These are phyloP conservation scores for Andricus quercusramuli DNA, from an alignment of 2,888 invertebrate genomes.

Conservation along the genomic window DNA sequence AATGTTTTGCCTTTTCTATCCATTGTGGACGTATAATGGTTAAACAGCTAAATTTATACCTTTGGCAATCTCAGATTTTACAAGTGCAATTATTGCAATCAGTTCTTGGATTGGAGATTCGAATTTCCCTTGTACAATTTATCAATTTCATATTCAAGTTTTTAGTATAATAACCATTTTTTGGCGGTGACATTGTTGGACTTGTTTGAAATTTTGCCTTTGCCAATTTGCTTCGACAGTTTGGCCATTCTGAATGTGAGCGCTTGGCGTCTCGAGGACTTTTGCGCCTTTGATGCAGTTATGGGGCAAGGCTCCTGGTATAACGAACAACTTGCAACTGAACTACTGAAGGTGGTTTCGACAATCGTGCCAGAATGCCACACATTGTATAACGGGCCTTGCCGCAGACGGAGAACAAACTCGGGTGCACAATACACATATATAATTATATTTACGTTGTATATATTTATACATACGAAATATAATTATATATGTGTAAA, in stretches of 20 bases:
- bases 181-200: too few species aligned
- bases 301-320: slow-evolving; percentile 17
- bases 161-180: neutral
- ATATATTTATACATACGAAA: neutral
- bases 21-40: too few species aligned
- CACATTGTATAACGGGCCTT: slow-evolving; percentile 35
- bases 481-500: too few species aligned
- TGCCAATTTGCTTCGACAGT: slow-evolving; percentile 15
- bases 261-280: slow-evolving; percentile 25
- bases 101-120: too few species aligned
- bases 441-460: neutral
- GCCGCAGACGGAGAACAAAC: slow-evolving; percentile 25
- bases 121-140: too few species aligned
- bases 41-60: too few species aligned
- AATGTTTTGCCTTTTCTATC: too few species aligned
- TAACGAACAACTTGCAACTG: slow-evolving; percentile 14
- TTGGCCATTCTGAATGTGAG: slow-evolving; percentile 16
- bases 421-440: neutral
- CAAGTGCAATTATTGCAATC: too few species aligned
- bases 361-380: slow-evolving; percentile 36
- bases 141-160: too few species aligned
- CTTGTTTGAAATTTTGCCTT: slow-evolving; percentile 12
- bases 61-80: too few species aligned
- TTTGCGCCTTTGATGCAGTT: slow-evolving; percentile 31
- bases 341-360: slow-evolving; percentile 25